Evolutionary conservation across 2,113 vertebrate genomes (phyloP), one percentile per base, ranked within the genome.

Genomic region (Damaliscus lunatus): DNA sequence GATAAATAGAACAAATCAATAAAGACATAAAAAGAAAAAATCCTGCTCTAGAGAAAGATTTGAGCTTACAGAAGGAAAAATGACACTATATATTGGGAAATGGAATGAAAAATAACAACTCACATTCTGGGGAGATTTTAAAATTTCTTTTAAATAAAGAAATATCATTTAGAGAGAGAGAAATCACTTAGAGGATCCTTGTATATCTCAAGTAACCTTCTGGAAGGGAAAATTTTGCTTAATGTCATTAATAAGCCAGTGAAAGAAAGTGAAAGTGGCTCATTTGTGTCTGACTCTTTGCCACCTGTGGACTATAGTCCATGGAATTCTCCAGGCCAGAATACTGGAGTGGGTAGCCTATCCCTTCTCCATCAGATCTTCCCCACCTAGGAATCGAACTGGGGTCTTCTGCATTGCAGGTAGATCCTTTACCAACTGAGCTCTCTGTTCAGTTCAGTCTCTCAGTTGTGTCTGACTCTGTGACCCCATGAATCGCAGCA

Each of bases 231-330:
- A 89, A 33, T 43, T 60, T 96, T 53, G 31, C 52, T 71, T 74
- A 19, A 85, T 43, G 57, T 19, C 12, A 3, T 23, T 57, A 48
- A 8, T 86, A 57, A 88, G 46, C 36, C 81, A 82, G 40, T 71
- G 67, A 36, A 36, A 36, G n/a, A 71, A 71, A 71, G 67, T 71
- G 67, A 71, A 36, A 71, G n/a, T 71, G 4, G n/a, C n/a, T 71
- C 64, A 3, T 2, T 36, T 1, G 1, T 67, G 64, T 67, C 33
- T 0, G 2, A 21, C 8, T 36, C n/a, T 67, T 36, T 71, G 64
- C 64, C 64, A 71, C 9, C n/a, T 23, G 4, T 71, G n/a, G 62
- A 36, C 64, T 36, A 71, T 6, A 71, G 64, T 36, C 64, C 64
- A 36, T 23, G n/a, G n/a, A 71, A 23, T 71, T 71, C 64, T 71